Base-by-base conservation (phyloP, 2,888 invertebrate species). In the Tholera decimalis region DNA sequence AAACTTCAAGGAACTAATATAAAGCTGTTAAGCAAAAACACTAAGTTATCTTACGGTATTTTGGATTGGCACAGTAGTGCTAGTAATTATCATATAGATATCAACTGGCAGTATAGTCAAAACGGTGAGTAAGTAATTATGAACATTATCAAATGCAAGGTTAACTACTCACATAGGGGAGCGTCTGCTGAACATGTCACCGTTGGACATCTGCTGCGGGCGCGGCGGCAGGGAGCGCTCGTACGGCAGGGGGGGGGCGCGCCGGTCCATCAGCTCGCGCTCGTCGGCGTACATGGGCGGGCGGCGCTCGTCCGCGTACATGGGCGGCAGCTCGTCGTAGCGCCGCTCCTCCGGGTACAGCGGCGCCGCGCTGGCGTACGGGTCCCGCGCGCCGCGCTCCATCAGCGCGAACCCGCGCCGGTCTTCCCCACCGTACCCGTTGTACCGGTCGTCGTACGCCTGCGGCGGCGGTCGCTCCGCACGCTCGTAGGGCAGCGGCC, bases 161-260 rank as follows among this genome's bases (percentile, higher is more conserved):
- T 26, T 0, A 3, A 8, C 9, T 28, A 90, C 93, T 91, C 47
- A 93, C 93, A 94, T 93, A 54, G 92, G 93, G 53, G 93, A 92
- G 71, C 96, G 90, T 64, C 96, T 87, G 85, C 95, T 95, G 86
- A 93, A 96, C 94, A 96, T 95, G 69, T 93, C 93, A 7, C 93
- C 94, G 65, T 93, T 94, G 75, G 91, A 91, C 88, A 93, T 89
- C 37, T 91, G 89, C 22, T 89, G 88, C 1, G 89, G 79, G 8
- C 92, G 81, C 0, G 92, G 90, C 0, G 92, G 91, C 15, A 92
- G 86, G 15, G 89, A 82, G 8, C 94, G 86, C 28, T 95, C 95
- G 73, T 92, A 93, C 13, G 89, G 87, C 67, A 91, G 87, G 87
- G 84, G 76, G 3, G 85, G 83, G 7, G 83, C 85, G 37, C 93